Evolutionary conservation across 2,888 invertebrate species (phyloP).

Genomic region (Drosophila nr. fundita): DNA sequence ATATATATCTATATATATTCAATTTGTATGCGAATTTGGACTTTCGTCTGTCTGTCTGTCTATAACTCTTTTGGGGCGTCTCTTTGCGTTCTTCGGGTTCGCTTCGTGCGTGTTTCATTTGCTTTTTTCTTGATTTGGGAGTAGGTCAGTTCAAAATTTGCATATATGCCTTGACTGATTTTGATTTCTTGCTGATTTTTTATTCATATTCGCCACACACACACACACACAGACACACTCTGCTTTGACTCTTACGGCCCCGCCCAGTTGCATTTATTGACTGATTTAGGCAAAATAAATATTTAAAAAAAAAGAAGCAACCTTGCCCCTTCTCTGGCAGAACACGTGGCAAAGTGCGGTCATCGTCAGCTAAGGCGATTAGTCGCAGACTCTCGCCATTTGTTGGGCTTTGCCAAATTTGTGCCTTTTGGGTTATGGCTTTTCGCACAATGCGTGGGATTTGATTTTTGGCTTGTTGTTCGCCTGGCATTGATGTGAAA

Average conservation of each 20-base stretch:
- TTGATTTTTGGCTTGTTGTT: constrained; percentile 4
- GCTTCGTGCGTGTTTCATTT: constrained; percentile 60
- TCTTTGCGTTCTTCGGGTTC: constrained; percentile 25
- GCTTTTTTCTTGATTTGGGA: constrained; percentile 76
- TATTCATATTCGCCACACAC: constrained; percentile 69
- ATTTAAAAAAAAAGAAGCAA: background rate
- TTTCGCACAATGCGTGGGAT: constrained; percentile 47
- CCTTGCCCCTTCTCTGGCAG: background rate
- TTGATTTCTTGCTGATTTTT: constrained; percentile 72
- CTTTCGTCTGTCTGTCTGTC: constrained; percentile 11
- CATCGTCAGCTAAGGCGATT: constrained; percentile 56
- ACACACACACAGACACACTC: background rate
- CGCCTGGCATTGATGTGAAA: constrained; percentile 28
- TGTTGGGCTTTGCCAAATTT: constrained; percentile 50
- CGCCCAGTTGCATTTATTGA: constrained; percentile 64
- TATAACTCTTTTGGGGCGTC: constrained; percentile 41
- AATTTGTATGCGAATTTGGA: constrained; percentile 40
- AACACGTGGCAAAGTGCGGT: constrained; percentile 31
- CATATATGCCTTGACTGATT: constrained; percentile 75
- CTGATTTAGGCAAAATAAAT: constrained; percentile 29
- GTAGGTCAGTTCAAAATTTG: constrained; percentile 82
- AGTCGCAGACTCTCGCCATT: constrained; percentile 46
- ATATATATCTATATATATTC: constrained; percentile 39
- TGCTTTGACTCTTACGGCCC: constrained; percentile 46
- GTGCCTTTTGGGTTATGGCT: constrained; percentile 12